Base-by-base conservation (phyloP, 2,888 invertebrate species). In the Neoaliturus tenellus region DNA sequence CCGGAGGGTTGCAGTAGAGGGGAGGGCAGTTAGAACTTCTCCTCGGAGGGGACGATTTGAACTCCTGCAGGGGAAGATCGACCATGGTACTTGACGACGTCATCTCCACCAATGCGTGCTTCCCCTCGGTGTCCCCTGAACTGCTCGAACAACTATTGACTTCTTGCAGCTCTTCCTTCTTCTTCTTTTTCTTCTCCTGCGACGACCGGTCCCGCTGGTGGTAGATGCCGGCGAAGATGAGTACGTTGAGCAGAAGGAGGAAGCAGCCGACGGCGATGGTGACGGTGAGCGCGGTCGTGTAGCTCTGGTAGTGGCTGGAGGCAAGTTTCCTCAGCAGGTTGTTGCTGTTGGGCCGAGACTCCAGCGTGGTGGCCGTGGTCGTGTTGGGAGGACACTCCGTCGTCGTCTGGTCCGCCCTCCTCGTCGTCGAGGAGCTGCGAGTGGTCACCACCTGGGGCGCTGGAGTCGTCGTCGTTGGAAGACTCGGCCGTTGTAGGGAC, bases 201-300 rank as follows among this genome's bases (percentile, higher is more conserved):
- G 80, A 92, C 89, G 88, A 92, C 88, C 89, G 87, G 87, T 96
- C 96, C 0, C 96, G 93, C 90, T 97, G 96, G 88, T 96, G 96
- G 89, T 96, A 97, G 85, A 97, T 97, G 0, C 97, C 97, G 67
- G 97, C 97, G 88, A 97, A 97, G 87, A 98, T 97, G 31, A 97
- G 92, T 14, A 97, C 94, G 89, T 97, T 97, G 33, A 97, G 92
- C 35, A 97, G 92, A 10, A 97, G 91, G 8, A 97, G 92, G 87
- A 97, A 96, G 88, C 96, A 96, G 0, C 96, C 97, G 10, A 97
- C 96, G 0, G 95, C 96, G 86, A 97, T 96, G 0, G 97, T 97
- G 35, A 97, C 96, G 8, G 97, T 96, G 23, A 98, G 91, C 0
- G 97, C 97, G 0, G 97, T 97, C 6, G 97, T 96, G 90, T 97